phyloP scores from a whole-genome alignment of 1,140 invertebrate species.

The Dermatophagoides farinae region DNA sequence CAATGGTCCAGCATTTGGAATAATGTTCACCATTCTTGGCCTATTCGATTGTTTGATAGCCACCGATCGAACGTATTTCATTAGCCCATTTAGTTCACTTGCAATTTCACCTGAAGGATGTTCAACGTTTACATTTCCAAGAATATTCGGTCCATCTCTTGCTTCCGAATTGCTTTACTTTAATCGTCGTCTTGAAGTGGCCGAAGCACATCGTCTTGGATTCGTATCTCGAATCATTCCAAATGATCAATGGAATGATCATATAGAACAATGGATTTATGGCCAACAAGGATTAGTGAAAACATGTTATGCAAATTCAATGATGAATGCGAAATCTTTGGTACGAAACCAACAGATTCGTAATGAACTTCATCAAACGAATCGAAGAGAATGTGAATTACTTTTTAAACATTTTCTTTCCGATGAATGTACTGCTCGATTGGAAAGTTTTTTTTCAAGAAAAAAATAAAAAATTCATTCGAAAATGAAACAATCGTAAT shows the following conservation, averaged over 20 bases:
- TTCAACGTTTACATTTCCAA: constrained; percentile 59
- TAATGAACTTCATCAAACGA: constrained; percentile 30
- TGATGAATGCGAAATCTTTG: constrained; percentile 8
- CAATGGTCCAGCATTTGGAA: constrained; percentile 83
- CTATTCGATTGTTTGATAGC: constrained; percentile 77
- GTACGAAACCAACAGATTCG: neutral
- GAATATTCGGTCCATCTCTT: constrained; percentile 46
- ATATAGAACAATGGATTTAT: neutral
- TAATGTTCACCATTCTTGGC: constrained; percentile 55
- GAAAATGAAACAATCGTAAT: no score
- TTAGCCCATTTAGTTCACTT: constrained; percentile 57
- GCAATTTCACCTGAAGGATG: constrained; percentile 62
- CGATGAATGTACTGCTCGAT: constrained; percentile 35
- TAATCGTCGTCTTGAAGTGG: constrained; percentile 50
- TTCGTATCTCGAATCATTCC: constrained; percentile 35
- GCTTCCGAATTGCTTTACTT: constrained; percentile 59
- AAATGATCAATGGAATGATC: neutral
- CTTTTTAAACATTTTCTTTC: constrained; percentile 38
- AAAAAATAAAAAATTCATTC: constrained; percentile 3
- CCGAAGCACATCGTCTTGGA: constrained; percentile 39
- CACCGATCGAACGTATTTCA: constrained; percentile 60
- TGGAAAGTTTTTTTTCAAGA: constrained; percentile 30
- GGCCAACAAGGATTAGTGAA: constrained; percentile 5
- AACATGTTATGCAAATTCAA: neutral
- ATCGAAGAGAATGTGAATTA: constrained; percentile 33